Evolutionary conservation across 2,797 vertebrate species (phyloP).

Genomic region (Heliangelus exortis): DNA sequence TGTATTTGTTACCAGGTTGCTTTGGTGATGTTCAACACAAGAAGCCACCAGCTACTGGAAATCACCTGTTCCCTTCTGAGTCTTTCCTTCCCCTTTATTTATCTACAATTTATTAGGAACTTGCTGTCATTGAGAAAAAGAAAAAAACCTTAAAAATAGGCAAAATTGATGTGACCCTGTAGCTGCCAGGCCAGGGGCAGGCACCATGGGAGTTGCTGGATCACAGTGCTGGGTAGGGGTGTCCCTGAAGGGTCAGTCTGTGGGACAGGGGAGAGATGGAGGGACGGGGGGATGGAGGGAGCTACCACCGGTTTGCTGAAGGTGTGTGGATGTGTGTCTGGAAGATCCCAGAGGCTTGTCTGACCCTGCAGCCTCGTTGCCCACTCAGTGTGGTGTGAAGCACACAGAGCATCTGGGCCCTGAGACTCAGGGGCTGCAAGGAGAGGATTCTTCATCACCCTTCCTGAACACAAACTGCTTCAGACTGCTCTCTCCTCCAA

Average conservation of each 20-base stretch:
- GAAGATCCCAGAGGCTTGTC: not conserved
- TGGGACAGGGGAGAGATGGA: not conserved
- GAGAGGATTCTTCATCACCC: not conserved
- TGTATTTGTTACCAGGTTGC: not conserved
- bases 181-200: rapidly evolving
- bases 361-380: rapidly evolving
- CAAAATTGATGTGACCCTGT: not conserved
- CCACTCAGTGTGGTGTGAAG: rapidly evolving
- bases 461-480: not conserved
- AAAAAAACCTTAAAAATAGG: not conserved
- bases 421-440: not conserved
- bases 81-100: not conserved
- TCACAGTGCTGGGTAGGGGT: rapidly evolving
- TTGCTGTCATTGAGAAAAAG: not conserved
- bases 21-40: not conserved
- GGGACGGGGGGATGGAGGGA: not conserved
- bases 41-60: not conserved
- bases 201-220: not conserved
- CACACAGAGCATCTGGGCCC: not conserved
- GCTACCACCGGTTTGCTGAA: rapidly evolving
- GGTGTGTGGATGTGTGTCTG: rapidly evolving
- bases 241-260: rapidly evolving
- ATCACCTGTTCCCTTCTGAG: not conserved
- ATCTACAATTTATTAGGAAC: not conserved
- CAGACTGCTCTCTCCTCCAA: not conserved